Conservation (phyloP, 23 tunicate genomes). For the Phallusia fumigata region DNA sequence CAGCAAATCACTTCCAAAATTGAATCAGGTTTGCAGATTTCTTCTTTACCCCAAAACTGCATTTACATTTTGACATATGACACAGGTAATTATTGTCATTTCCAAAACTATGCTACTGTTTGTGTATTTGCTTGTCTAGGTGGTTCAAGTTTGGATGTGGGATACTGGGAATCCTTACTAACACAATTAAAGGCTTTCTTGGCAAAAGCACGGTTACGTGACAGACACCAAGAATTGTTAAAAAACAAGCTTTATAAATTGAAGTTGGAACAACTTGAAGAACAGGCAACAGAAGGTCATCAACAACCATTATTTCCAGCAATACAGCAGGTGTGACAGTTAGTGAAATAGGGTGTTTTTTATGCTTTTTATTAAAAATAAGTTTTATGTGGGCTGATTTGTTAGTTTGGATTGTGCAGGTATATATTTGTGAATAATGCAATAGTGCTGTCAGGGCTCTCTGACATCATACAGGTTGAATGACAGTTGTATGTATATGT, state of each 20-base stretch:
- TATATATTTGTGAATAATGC: too few species aligned
- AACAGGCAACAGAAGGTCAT: conserved; percentile 22
- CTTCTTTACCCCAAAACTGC: too few species aligned
- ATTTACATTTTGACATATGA: too few species aligned
- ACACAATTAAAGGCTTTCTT: conserved; percentile 71
- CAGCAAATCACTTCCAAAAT: conserved; percentile 50
- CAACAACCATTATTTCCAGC: conserved; percentile 5
- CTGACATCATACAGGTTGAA: too few species aligned
- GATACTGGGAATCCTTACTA: conserved; percentile 91
- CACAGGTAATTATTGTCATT: too few species aligned
- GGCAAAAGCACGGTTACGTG: conserved; percentile 88
- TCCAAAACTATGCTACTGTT: too few species aligned
- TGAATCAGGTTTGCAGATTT: conserved; percentile 31
- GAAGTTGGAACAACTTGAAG: conserved; percentile 80
- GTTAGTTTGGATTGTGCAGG: too few species aligned
- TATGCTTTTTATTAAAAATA: too few species aligned
- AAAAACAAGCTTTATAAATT: conserved; percentile 65
- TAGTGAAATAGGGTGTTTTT: too few species aligned
- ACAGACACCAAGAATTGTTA: conserved; percentile 82
- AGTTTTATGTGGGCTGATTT: too few species aligned
- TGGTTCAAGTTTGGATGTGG: conserved; percentile 88
- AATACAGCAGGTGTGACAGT: neutral
- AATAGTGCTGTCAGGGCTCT: too few species aligned
- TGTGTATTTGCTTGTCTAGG: conserved; percentile 13
- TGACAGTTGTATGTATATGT: too few species aligned